Evolutionary conservation across 2,113 vertebrate genomes (phyloP), one percentile per base, ranked within the genome.

Genomic region (Gallinago media): DNA sequence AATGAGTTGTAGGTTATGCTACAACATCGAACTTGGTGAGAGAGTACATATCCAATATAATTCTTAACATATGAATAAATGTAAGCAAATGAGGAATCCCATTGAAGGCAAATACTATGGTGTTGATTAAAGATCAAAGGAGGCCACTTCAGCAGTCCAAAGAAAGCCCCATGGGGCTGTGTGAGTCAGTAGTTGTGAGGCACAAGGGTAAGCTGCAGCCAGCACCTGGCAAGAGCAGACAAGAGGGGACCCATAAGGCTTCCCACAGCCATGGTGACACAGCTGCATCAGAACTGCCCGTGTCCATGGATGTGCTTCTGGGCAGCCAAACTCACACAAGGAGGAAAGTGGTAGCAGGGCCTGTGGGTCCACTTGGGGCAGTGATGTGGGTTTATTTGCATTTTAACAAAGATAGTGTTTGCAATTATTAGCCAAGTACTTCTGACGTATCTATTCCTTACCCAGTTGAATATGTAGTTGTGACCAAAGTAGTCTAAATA

Each of bases 111-210:
- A 49, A 49, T 66, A 34, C 31, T n/a, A 4, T 49, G 67, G 8
- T 54, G 52, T 46, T n/a, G 3, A 54, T 62, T 62, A n/a, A 31
- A 61, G 9, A 21, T 50, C 27, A 18, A 52, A 78, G 21, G 34
- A 78, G 23, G 23, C 50, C 9, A 17, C 22, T n/a, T 55, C 31
- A 65, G 34, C 55, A 10, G 6, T 58, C 11, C 38, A 36, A 56
- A 34, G 31, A 56, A 25, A 68, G 21, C 11, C 6, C 26, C 8
- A 3, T 32, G 58, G 23, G 25, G 18, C 26, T 63, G 42, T 9
- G 19, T 0, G 1, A 63, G 27, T 5, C 8, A 2, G 23, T 70
- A 76, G 38, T 44, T 8, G 0, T 22, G 40, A 73, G 46, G 54
- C 26, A n/a, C 31, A 13, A 62, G 31, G 18, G 49, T 50, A 20